These are phyloP conservation scores for Sciurus carolinensis DNA, from an alignment of 2,797 vertebrate genomes.

Conservation along the genomic window DNA sequence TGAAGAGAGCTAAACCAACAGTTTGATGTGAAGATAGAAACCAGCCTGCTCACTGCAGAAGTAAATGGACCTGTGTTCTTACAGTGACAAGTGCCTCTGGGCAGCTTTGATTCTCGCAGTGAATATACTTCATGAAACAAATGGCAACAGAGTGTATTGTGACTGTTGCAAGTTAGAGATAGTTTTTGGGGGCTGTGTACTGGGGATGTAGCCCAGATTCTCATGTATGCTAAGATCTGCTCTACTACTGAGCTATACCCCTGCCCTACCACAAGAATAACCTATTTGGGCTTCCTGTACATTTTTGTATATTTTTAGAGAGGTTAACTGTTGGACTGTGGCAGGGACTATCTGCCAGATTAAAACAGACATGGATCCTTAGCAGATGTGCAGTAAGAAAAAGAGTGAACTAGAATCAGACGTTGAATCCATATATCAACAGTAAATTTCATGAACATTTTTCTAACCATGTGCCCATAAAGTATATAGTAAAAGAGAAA, in stretches of 20 bases:
- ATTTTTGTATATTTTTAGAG: not conserved
- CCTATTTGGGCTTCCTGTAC: not conserved
- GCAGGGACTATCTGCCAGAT: not conserved
- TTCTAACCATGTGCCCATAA: accelerated
- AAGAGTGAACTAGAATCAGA: accelerated
- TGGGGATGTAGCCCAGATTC: not conserved
- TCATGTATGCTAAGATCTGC: not conserved
- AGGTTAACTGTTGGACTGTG: not conserved
- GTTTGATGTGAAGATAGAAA: not conserved
- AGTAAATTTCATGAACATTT: not conserved
- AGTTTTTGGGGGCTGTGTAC: not conserved
- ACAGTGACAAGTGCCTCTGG: not conserved
- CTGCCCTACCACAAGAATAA: not conserved
- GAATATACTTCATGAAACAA: not conserved
- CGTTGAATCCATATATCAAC: not conserved
- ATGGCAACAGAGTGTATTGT: not conserved
- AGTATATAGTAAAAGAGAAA: not conserved
- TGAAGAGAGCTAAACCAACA: not conserved
- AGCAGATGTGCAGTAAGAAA: not conserved
- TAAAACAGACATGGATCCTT: not conserved
- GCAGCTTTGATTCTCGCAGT: not conserved
- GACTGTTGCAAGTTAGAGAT: not conserved
- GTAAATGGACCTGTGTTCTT: not conserved
- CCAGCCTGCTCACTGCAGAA: not conserved
- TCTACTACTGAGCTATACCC: not conserved